These are phyloP conservation scores for Tenebrosternarchus preto DNA, from an alignment of 2,113 vertebrate species.

Conservation along the genomic window DNA sequence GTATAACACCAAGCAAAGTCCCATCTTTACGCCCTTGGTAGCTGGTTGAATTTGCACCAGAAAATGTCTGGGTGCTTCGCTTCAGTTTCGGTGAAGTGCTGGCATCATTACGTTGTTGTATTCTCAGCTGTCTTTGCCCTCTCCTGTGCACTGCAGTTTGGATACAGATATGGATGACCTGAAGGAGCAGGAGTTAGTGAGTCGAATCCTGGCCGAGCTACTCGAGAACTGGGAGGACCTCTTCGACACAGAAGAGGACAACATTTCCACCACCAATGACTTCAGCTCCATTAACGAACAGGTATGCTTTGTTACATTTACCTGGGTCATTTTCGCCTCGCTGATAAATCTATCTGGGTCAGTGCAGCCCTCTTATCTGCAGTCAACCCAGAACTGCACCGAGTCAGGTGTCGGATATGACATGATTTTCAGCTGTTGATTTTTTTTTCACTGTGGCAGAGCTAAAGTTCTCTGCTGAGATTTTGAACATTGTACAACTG, in stretches of 20 bases:
- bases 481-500: not conserved
- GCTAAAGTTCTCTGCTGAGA: not conserved
- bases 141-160: conserved; percentile 73
- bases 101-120: not conserved
- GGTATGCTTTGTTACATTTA: conserved; percentile 65
- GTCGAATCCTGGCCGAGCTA: conserved; percentile 91
- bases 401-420: not conserved
- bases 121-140: not conserved
- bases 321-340: not conserved
- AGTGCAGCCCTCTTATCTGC: not conserved
- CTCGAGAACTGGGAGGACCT: conserved; percentile 93
- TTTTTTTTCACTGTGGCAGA: not conserved
- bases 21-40: not conserved
- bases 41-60: not conserved
- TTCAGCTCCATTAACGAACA: conserved; percentile 96
- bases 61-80: not conserved
- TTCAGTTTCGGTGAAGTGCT: not conserved
- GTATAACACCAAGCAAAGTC: conserved; percentile 74
- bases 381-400: not conserved
- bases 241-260: conserved; percentile 94
- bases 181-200: conserved; percentile 92
- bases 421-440: not conserved
- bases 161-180: conserved; percentile 90
- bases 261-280: conserved; percentile 93
- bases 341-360: not conserved